A percentile compares a stretch with the other conserved stretches of the same genome.
These are phyloP conservation scores for Leucophenga montana DNA, from an alignment of 2,888 invertebrate genomes.

Conservation along the genomic window DNA sequence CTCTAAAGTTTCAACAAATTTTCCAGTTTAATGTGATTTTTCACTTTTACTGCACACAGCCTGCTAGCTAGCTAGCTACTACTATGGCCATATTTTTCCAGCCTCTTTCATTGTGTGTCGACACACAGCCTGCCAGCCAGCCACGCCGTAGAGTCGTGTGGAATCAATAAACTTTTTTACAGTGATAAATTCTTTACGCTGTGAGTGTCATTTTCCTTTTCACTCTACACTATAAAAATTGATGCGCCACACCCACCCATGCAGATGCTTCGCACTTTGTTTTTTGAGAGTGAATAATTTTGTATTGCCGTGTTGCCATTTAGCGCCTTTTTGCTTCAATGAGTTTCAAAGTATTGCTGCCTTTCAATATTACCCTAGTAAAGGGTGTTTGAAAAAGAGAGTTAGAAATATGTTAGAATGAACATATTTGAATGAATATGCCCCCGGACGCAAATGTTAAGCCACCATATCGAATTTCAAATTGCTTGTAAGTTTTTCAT, in stretches of 20 bases:
- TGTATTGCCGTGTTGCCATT: slow-evolving; percentile 14
- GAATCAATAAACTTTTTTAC: slow-evolving; percentile 18
- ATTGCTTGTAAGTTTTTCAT: too few relatives aligned
- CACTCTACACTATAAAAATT: too few relatives aligned
- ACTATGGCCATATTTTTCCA: too few relatives aligned
- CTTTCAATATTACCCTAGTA: too few relatives aligned
- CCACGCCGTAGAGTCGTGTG: neutral
- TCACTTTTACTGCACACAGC: neutral
- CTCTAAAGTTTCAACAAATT: too few relatives aligned
- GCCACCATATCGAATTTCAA: too few relatives aligned
- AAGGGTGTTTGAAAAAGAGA: too few relatives aligned
- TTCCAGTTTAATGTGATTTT: slow-evolving; percentile 5
- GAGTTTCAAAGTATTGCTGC: too few relatives aligned
- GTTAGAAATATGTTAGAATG: too few relatives aligned
- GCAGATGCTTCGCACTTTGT: neutral
- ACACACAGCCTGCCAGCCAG: neutral
- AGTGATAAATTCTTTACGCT: slow-evolving; percentile 14
- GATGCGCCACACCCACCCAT: too few relatives aligned
- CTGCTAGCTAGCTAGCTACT: neutral
- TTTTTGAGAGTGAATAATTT: slow-evolving; percentile 4
- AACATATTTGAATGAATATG: too few relatives aligned
- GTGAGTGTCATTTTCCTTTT: neutral
- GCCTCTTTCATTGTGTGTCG: neutral
- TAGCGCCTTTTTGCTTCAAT: neutral
- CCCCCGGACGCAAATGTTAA: too few relatives aligned